Evolutionary conservation across 2,888 invertebrate genomes (phyloP).

Genomic region (Sinotaia quadrata): DNA sequence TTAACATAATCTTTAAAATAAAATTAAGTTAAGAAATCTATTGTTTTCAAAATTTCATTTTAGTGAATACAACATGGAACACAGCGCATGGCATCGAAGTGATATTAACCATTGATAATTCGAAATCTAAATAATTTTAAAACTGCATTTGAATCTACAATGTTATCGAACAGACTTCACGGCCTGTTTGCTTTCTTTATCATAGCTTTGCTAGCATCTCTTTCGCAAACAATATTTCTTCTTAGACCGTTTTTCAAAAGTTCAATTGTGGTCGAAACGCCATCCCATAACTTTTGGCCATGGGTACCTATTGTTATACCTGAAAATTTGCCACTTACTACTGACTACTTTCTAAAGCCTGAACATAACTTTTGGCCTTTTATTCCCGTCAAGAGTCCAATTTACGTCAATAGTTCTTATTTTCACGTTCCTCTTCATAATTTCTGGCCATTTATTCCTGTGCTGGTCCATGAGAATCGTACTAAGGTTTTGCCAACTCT

Average conservation of each 20-base stretch:
- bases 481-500: constrained; percentile 10
- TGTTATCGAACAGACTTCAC: no score
- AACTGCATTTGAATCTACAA: no score
- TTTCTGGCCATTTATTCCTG: constrained; percentile 43
- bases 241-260: constrained; percentile 34
- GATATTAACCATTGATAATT: no score
- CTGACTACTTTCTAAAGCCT: constrained; percentile 21
- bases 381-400: constrained; percentile 32
- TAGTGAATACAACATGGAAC: no score
- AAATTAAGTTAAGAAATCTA: no score
- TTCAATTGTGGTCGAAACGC: constrained; percentile 21
- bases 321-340: background rate
- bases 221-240: constrained; percentile 11
- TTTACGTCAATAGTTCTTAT: constrained; percentile 24
- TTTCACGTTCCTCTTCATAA: constrained; percentile 36
- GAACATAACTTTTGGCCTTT: constrained; percentile 41
- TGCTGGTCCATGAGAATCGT: constrained; percentile 20
- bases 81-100: no score
- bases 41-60: no score
- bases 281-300: constrained; percentile 39
- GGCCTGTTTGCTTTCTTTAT: no score
- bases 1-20: no score
- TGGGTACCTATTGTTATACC: constrained; percentile 27
- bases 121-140: no score
- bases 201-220: background rate